Base-by-base conservation (phyloP, 2,888 invertebrate genomes). In the Lacanobia wlatinum region DNA sequence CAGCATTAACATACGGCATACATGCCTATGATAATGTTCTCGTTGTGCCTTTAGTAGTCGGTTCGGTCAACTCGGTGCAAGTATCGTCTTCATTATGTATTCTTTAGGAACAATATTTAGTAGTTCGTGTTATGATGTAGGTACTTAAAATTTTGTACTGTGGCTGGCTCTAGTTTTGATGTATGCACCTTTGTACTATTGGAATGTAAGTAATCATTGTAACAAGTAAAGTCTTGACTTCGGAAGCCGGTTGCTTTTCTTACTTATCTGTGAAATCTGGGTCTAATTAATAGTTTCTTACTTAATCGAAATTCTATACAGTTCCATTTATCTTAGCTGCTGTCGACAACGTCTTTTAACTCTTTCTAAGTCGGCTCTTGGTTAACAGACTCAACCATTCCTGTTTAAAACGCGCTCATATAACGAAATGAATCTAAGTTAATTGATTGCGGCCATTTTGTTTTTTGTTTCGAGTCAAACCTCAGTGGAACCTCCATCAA, bases 1-100 rank as follows among this genome's bases (percentile, higher is more conserved):
- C 75, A 6, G 34, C 66, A 84, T 87, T 86, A 82, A 72, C 85
- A 85, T 84, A 80, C 80, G 80, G 68, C 78, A 79, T 81, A 80
- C 78, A 84, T 74, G 76, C 74, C 73, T 86, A 87, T 85, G 86
- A 77, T 80, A 79, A 76, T 82, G 50, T 48, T 59, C 62, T 79
- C 48, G 79, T 64, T 62, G 55, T 43, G 59, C 55, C 71, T 76
- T 85, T 70, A 43, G 46, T n/a, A 72, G 73, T 65, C 40, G 64
- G 50, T 68, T 65, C 18, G 14, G 43, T 43, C 43, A 43, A 43
- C 43, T 14, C 14, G 21, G 50, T 83, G 67, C 70, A 81, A 62
- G 68, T 40, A 62, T 62, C 53, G 53, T 67, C 59, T 64, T 70
- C 52, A 79, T 80, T 83, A 73, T 40, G 69, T 83, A 67, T 73